Conservation (phyloP, 2,113 vertebrate genomes). For the Sceloporus tristichus region DNA sequence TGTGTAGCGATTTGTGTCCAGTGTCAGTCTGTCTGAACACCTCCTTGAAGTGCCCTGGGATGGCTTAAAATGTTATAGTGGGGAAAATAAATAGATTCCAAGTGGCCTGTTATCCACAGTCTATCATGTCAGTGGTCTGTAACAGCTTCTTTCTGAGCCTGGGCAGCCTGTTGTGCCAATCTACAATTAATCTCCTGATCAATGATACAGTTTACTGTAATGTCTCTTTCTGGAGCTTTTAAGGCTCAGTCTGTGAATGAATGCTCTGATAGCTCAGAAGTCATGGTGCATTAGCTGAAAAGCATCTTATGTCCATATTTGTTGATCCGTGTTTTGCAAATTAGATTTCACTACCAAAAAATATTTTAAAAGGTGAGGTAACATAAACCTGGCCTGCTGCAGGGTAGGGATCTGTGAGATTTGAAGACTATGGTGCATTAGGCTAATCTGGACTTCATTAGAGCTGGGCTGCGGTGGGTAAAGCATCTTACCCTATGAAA, state of each 20-base stretch:
- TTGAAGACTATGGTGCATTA: background rate
- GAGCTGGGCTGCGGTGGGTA: background rate
- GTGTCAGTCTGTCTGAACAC: background rate
- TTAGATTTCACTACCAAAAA: background rate
- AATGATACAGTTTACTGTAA: background rate
- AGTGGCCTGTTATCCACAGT: accelerated
- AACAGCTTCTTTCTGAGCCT: slow-evolving; percentile 1
- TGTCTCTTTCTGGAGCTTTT: slow-evolving; percentile 12
- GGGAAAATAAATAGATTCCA: background rate
- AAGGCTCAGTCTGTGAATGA: background rate
- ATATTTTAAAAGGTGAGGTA: background rate
- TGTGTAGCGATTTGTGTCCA: slow-evolving; percentile 12
- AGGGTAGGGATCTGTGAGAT: background rate
- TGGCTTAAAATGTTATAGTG: background rate
- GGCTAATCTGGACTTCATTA: background rate
- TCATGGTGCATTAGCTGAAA: background rate
- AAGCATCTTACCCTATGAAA: background rate
- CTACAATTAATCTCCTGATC: background rate
- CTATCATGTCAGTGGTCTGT: background rate
- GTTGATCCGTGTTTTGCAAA: background rate
- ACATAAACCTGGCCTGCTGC: background rate
- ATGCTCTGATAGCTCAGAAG: slow-evolving; percentile 1
- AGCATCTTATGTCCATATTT: background rate
- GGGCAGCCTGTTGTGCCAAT: background rate
- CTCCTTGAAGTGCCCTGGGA: background rate